These are phyloP conservation scores for Otolemur crassicaudatus DNA, from an alignment of 2,797 vertebrate genomes.

Conservation along the genomic window DNA sequence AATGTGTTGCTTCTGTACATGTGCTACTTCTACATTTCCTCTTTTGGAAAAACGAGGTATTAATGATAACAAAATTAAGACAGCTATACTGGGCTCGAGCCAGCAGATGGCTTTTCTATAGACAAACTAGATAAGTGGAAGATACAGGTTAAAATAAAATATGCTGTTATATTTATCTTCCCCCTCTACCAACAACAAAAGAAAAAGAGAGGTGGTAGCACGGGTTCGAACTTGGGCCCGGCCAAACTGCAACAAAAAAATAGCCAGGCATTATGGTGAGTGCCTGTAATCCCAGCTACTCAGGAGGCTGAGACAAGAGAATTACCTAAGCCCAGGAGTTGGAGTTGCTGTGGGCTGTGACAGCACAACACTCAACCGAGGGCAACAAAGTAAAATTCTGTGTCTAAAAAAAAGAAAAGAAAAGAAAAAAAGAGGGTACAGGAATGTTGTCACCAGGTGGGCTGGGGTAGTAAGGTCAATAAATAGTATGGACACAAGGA, in stretches of 20 bases:
- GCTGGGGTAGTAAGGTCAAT: not conserved
- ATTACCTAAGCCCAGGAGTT: too few species aligned
- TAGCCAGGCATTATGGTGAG: too few species aligned
- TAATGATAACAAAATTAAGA: not conserved
- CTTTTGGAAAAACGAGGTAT: constrained; percentile 23
- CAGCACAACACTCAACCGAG: too few species aligned
- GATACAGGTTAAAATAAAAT: not conserved
- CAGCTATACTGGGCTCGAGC: constrained; percentile 24
- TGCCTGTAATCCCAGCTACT: too few species aligned
- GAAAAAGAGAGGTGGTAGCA: too few species aligned
- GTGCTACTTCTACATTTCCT: not conserved
- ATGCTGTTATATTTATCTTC: constrained; percentile 26
- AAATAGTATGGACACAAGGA: not conserved
- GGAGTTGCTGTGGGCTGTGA: too few species aligned
- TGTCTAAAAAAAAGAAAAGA: too few species aligned
- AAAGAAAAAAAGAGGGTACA: too few species aligned
- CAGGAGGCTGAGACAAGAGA: too few species aligned
- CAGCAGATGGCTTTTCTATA: constrained; percentile 33
- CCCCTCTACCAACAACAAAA: not conserved
- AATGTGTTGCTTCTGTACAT: not conserved
- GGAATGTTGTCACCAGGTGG: not conserved
- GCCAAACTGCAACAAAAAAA: too few species aligned
- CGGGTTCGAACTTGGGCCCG: too few species aligned
- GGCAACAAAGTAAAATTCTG: too few species aligned
- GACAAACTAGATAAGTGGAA: constrained; percentile 11